phyloP scores from a whole-genome alignment of 2,113 vertebrate species.

The Sprattus sprattus region DNA sequence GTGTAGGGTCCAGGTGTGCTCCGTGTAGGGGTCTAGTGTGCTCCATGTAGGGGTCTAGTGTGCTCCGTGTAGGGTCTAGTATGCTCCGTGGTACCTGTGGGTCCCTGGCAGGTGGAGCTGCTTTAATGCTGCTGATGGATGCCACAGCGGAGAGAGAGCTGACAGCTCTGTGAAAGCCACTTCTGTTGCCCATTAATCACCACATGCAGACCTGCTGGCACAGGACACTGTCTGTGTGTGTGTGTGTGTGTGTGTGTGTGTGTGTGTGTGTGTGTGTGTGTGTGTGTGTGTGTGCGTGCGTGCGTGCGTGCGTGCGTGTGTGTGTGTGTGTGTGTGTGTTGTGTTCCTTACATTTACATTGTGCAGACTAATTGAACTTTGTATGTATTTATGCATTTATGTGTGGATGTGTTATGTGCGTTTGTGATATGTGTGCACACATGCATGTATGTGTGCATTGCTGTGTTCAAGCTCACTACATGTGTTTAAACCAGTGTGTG shows the following conservation, averaged over 20 bases:
- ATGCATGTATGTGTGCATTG: background rate
- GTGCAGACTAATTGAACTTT: background rate
- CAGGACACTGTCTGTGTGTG: background rate
- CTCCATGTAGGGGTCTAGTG: background rate
- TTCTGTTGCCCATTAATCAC: slow-evolving; percentile 61
- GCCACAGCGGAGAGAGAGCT: slow-evolving; percentile 39
- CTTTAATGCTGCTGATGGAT: slow-evolving; percentile 55
- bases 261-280: background rate
- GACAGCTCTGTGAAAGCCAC: slow-evolving; percentile 54
- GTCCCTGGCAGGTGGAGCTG: slow-evolving; percentile 26
- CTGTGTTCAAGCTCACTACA: background rate
- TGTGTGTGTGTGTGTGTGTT: background rate
- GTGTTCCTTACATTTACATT: background rate
- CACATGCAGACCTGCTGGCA: slow-evolving; percentile 39
- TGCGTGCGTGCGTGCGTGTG: background rate
- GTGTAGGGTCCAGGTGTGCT: background rate
- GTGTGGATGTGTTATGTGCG: background rate
- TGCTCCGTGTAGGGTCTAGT: background rate
- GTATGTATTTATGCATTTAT: background rate
- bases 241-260: slow-evolving; percentile 8
- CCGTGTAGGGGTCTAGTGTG: background rate
- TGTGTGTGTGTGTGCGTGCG: slow-evolving; percentile 12
- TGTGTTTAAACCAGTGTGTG: background rate
- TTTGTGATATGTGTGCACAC: background rate
- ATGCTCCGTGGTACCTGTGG: background rate